Evolutionary conservation across 2,797 vertebrate species (phyloP).

Genomic region (Xerus rutilus): DNA sequence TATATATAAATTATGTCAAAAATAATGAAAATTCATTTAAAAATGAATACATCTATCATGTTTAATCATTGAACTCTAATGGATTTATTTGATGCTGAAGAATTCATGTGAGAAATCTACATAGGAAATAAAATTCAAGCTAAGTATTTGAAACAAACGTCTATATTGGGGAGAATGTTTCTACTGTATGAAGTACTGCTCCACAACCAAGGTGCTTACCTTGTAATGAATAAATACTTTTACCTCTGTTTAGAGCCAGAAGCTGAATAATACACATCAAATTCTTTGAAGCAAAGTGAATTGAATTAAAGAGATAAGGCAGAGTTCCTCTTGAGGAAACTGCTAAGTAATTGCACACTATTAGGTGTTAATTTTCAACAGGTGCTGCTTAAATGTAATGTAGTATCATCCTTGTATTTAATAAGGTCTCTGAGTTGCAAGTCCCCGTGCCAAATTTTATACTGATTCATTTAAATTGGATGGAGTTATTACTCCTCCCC

Average conservation of each 20-base stretch:
- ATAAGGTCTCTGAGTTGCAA: conserved; percentile 50
- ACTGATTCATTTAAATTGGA: conserved; percentile 48
- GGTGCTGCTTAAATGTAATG: conserved; percentile 39
- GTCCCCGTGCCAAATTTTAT: conserved; percentile 54
- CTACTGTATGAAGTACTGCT: background rate
- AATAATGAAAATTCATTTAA: background rate
- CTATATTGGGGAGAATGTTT: background rate
- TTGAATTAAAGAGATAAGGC: conserved; percentile 66
- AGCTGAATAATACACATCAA: conserved; percentile 39
- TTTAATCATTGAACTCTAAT: background rate
- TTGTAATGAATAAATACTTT: conserved; percentile 61
- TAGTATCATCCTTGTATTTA: conserved; percentile 51
- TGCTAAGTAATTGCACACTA: conserved; percentile 56
- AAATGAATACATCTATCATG: background rate
- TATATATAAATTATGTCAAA: too few species aligned
- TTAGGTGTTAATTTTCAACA: conserved; percentile 74
- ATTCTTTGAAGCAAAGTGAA: conserved; percentile 51
- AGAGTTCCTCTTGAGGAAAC: conserved; percentile 63
- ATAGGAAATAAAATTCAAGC: conserved; percentile 34
- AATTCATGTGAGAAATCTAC: conserved; percentile 12
- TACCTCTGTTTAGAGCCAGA: background rate
- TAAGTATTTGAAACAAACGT: conserved; percentile 34
- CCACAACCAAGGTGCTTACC: background rate
- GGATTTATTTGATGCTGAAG: background rate
- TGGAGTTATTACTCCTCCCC: background rate